phyloP scores from a whole-genome alignment of 2,888 invertebrate species.

The Drosophila monieri region DNA sequence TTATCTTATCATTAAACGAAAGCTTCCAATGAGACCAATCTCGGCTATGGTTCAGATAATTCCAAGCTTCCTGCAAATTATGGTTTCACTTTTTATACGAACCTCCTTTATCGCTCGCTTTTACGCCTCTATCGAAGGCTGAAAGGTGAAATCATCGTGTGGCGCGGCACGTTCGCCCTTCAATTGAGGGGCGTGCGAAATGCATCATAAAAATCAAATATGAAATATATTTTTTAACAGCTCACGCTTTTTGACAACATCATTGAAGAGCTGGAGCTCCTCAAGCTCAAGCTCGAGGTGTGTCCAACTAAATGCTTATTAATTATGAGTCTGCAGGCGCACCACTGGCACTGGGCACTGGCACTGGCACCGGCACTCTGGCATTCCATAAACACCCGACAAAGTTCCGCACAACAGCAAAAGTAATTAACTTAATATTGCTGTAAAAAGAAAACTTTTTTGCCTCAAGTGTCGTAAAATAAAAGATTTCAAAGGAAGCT shows the following conservation, averaged over 20 bases:
- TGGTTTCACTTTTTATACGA: conserved; percentile 36
- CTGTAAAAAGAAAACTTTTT: conserved; percentile 54
- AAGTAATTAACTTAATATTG: conserved; percentile 53
- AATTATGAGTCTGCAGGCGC: conserved; percentile 32
- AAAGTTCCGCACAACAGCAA: conserved; percentile 20
- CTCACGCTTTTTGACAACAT: conserved; percentile 35
- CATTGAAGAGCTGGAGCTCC: conserved; percentile 19
- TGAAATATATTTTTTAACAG: conserved; percentile 31
- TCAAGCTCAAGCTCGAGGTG: conserved; percentile 28
- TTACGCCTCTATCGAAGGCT: conserved; percentile 2
- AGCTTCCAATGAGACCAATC: not conserved
- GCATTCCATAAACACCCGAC: conserved; percentile 33
- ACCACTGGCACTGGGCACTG: not conserved
- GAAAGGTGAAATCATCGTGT: conserved; percentile 51
- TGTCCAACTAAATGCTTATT: conserved; percentile 49
- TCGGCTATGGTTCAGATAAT: conserved; percentile 7
- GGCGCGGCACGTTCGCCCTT: conserved; percentile 54
- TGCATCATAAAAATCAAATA: conserved; percentile 47
- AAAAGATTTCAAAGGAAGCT: conserved; percentile 5
- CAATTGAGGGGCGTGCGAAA: conserved; percentile 41
- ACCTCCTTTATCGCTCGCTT: conserved; percentile 11
- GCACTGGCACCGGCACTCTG: not conserved
- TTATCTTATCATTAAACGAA: conserved; percentile 29
- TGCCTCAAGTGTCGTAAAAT: conserved; percentile 42
- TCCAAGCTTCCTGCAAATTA: conserved; percentile 17